Evolutionary conservation across 2,888 invertebrate genomes (phyloP).

Genomic region (Tinea semifulvella): DNA sequence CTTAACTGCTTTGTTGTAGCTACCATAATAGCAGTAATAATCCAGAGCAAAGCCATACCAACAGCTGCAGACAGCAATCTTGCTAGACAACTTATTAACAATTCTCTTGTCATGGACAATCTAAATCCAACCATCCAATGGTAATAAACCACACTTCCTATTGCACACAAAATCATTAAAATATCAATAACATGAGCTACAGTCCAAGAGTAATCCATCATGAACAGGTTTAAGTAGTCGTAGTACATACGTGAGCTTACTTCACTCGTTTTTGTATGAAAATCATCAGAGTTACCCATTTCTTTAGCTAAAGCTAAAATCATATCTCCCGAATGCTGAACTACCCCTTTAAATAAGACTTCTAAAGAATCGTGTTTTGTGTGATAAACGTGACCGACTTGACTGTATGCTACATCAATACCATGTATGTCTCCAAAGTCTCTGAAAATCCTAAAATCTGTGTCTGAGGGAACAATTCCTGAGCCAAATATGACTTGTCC

Average conservation of each 20-base stretch:
- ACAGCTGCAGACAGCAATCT: neutral
- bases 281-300: constrained; percentile 37
- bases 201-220: constrained; percentile 67
- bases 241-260: constrained; percentile 64
- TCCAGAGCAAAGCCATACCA: constrained; percentile 8
- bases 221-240: constrained; percentile 70
- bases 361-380: constrained; percentile 69
- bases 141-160: constrained; percentile 28
- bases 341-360: constrained; percentile 68
- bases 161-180: constrained; percentile 32
- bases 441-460: constrained; percentile 74
- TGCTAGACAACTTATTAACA: constrained; percentile 1
- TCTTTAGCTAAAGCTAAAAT: constrained; percentile 59
- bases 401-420: constrained; percentile 72
- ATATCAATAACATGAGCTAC: constrained; percentile 36
- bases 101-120: constrained; percentile 6
- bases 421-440: constrained; percentile 72
- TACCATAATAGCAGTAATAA: constrained; percentile 13
- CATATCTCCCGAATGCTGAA: constrained; percentile 74
- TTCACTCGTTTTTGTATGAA: constrained; percentile 29
- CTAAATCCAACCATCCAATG: constrained; percentile 17
- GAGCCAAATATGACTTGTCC: constrained; percentile 15
- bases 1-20: constrained; percentile 15
- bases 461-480: constrained; percentile 68
- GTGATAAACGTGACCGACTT: constrained; percentile 74